These are phyloP conservation scores for Xylophagus ater DNA, from an alignment of 2,888 invertebrate species.

Conservation along the genomic window DNA sequence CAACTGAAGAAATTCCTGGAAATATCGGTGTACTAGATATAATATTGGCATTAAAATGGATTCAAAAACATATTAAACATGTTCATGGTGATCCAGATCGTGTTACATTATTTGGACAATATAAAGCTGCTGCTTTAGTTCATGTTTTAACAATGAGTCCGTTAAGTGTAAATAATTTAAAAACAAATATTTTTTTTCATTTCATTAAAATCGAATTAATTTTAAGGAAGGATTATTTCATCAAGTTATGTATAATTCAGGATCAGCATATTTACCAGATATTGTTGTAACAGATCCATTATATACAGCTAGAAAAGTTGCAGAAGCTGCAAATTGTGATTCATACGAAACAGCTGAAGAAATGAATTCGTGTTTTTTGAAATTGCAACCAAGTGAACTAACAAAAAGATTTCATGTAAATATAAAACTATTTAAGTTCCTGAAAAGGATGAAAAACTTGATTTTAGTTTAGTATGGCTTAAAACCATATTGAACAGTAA, in stretches of 20 bases:
- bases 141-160: constrained; percentile 31
- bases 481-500: too few species aligned
- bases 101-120: constrained; percentile 39
- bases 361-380: too few species aligned
- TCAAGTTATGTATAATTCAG: constrained; percentile 38
- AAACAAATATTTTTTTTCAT: not conserved
- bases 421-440: too few species aligned
- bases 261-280: constrained; percentile 36
- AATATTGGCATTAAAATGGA: constrained; percentile 37
- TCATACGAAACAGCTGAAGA: too few species aligned
- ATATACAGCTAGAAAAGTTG: constrained; percentile 22
- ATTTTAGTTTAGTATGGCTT: too few species aligned
- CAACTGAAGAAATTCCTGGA: constrained; percentile 36
- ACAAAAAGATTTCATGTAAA: too few species aligned
- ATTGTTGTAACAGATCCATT: constrained; percentile 31
- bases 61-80: constrained; percentile 31
- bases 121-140: constrained; percentile 37
- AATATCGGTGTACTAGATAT: constrained; percentile 40
- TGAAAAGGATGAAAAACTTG: too few species aligned
- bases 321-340: too few species aligned
- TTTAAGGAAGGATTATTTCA: constrained; percentile 32
- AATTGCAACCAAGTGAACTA: too few species aligned
- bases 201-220: not conserved
- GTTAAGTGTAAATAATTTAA: constrained; percentile 16
- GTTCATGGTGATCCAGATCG: constrained; percentile 37